Conservation (phyloP, 35 echinoderm and acorn worm genomes). For the Lytechinus pictus region DNA sequence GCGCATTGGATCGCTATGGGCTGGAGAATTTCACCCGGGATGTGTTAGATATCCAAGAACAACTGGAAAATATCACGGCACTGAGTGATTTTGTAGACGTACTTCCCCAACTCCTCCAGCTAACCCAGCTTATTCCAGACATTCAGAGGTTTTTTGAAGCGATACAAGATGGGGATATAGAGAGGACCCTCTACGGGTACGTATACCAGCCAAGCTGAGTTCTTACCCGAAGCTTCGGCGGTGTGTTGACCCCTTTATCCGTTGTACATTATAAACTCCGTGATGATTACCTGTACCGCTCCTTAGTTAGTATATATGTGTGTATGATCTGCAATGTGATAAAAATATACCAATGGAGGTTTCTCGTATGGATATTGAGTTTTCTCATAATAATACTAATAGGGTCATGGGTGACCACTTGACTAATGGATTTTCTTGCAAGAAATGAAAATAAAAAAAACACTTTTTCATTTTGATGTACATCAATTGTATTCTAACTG, state of each 20-base stretch:
- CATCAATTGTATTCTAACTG: too few species aligned
- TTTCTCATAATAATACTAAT: too few species aligned
- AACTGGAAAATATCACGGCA: conserved; percentile 41
- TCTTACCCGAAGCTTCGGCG: background rate
- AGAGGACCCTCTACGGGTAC: conserved; percentile 28
- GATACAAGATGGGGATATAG: background rate
- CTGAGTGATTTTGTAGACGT: conserved; percentile 28
- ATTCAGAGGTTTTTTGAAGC: conserved; percentile 29
- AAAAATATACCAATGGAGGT: too few species aligned
- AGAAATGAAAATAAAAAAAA: too few species aligned
- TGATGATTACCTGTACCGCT: too few species aligned
- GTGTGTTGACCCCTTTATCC: background rate
- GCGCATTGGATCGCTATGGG: background rate
- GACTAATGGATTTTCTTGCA: too few species aligned
- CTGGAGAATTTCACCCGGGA: conserved; percentile 22
- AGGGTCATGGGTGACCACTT: too few species aligned
- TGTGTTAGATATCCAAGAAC: background rate
- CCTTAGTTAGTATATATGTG: too few species aligned
- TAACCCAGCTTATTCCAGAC: background rate
- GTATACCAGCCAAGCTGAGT: background rate
- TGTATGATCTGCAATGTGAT: too few species aligned
- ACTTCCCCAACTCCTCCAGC: conserved; percentile 37
- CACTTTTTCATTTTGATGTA: too few species aligned
- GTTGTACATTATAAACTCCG: too few species aligned
- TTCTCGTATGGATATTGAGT: too few species aligned